These are phyloP conservation scores for Sipha flava DNA, from an alignment of 1,140 invertebrate species.

Conservation along the genomic window DNA sequence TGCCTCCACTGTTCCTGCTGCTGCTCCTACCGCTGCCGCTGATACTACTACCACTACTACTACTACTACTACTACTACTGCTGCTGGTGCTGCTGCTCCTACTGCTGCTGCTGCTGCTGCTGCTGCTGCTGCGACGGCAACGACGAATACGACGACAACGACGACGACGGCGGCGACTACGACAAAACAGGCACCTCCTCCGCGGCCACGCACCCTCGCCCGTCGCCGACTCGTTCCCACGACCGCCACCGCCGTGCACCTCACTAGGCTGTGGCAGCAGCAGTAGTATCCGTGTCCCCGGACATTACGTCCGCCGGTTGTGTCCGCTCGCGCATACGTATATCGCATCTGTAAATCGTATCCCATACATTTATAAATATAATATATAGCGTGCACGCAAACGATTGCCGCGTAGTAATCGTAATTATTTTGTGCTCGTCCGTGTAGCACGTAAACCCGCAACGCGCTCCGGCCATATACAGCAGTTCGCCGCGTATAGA, in stretches of 20 bases:
- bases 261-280: not conserved
- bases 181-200: too few species aligned
- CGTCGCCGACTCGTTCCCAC: not conserved
- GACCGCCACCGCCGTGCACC: not conserved
- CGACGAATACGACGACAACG: not conserved
- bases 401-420: not conserved
- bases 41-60: not conserved
- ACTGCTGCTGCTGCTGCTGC: not conserved
- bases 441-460: too few species aligned
- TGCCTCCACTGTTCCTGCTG: not conserved
- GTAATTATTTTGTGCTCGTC: too few species aligned
- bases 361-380: not conserved
- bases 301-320: slow-evolving; percentile 2
- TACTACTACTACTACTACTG: not conserved
- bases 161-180: not conserved
- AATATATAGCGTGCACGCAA: not conserved
- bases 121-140: not conserved
- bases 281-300: not conserved
- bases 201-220: not conserved
- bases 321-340: not conserved
- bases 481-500: too few species aligned
- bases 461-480: too few species aligned
- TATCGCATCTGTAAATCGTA: not conserved
- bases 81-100: not conserved
- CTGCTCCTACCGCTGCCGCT: too few species aligned